Percentiles rank a stretch among this genome's conserved stretches.
Conservation (phyloP, 2,113 vertebrate genomes). For the Trinectes maculatus region DNA sequence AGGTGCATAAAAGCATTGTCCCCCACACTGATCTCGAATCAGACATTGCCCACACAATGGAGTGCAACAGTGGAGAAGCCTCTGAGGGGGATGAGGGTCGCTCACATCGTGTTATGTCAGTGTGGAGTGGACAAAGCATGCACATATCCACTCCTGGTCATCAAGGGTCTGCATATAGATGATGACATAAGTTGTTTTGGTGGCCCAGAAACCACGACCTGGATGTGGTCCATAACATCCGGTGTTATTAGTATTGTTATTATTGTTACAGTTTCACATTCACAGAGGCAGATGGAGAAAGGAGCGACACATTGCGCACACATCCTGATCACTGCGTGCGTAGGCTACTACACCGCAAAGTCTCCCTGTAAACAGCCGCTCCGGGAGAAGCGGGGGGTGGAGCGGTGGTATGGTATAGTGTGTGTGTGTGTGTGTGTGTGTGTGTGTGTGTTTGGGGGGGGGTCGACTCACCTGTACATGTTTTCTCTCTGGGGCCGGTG, state of each 20-base stretch:
- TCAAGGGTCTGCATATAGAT: not conserved
- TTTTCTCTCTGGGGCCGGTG: slow-evolving; percentile 98
- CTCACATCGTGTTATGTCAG: slow-evolving; percentile 31
- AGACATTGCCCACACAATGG: slow-evolving; percentile 10
- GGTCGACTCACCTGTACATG: slow-evolving; percentile 90
- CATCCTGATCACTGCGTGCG: slow-evolving; percentile 35
- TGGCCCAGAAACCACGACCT: slow-evolving; percentile 40
- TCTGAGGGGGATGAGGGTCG: slow-evolving; percentile 11
- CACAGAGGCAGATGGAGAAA: not conserved
- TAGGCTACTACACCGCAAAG: slow-evolving; percentile 50
- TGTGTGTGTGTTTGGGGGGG: too few species aligned
- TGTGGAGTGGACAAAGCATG: slow-evolving; percentile 25
- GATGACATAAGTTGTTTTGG: slow-evolving; percentile 32
- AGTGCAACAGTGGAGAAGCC: slow-evolving; percentile 26
- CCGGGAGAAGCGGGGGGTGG: slow-evolving; percentile 1
- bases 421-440: too few species aligned
- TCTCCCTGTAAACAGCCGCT: slow-evolving; percentile 68
- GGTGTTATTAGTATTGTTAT: not conserved
- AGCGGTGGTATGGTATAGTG: too few species aligned
- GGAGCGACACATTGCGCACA: slow-evolving; percentile 24
- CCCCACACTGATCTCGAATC: slow-evolving; percentile 27
- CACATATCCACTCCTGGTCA: not conserved
- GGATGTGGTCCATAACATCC: not conserved
- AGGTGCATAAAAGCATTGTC: not conserved
- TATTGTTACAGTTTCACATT: not conserved